Evolutionary conservation across 2,888 invertebrate genomes (phyloP), one percentile per base, ranked within the genome.

Genomic region (Scotopteryx bipunctaria): DNA sequence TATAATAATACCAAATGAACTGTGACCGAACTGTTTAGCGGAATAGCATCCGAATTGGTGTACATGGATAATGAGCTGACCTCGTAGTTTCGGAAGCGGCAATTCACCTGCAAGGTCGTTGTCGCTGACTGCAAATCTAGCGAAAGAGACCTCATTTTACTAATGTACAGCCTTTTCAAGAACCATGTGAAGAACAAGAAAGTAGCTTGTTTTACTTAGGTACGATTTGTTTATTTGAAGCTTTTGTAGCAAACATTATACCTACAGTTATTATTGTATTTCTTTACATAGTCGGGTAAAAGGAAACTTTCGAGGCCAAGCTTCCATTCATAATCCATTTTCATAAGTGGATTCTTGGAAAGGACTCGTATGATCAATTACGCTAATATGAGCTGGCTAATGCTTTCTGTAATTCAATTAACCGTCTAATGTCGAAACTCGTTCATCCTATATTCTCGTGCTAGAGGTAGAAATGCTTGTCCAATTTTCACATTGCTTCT

Each of bases 31-130:
- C 31, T 52, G 55, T 55, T 62, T 52, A 44, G 36, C 59, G 32
- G 61, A 37, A 55, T 50, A 54, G 25, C 37, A 19, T 45, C 42
- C 35, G 45, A 47, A 50, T 46, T 40, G 61, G 58, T 58, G 62
- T 60, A 65, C 63, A 64, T 70, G 61, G 61, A 64, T 69, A 67
- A 67, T 65, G 50, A 53, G 57, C 33, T 53, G 79, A 61, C 83
- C 83, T 83, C 71, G 66, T 53, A 59, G 61, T 71, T 81, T 83
- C 76, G 81, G 83, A 83, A 83, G 76, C 83, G 64, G 69, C 76
- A 81, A 80, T 81, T 79, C 71, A 72, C 71, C 70, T 54, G 61
- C 79, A 79, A 84, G 83, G 84, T 76, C 77, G 66, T 56, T 61
- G 57, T 62, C 66, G 67, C 67, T 63, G 66, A 41, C 49, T 57